Evolutionary conservation across 2,113 vertebrate species (phyloP).

Genomic region (Thunnus thynnus): DNA sequence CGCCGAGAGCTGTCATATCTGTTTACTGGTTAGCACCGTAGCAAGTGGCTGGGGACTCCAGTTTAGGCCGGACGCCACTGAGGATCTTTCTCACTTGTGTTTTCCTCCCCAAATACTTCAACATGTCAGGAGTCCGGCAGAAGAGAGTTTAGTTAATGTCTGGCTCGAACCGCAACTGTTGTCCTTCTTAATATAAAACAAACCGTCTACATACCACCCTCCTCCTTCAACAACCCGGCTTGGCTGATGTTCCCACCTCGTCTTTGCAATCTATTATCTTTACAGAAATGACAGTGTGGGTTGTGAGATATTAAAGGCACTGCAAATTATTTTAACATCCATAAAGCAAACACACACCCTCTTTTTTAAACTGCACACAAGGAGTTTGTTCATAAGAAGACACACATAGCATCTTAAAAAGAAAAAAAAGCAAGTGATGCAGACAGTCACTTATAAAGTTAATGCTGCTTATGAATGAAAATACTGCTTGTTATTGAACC

Average conservation of each 20-base stretch:
- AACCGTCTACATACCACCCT: not conserved
- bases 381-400: not conserved
- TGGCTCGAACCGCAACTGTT: not conserved
- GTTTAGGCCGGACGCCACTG: slow-evolving; percentile 31
- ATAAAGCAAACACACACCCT: not conserved
- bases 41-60: slow-evolving; percentile 23
- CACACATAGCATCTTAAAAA: too few species aligned
- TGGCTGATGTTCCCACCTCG: too few species aligned
- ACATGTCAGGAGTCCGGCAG: not conserved
- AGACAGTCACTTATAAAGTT: too few species aligned
- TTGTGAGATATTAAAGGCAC: slow-evolving; percentile 11
- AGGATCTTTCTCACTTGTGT: slow-evolving; percentile 37
- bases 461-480: not conserved
- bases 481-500: too few species aligned
- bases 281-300: not conserved
- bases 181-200: not conserved
- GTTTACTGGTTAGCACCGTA: slow-evolving; percentile 60
- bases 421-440: too few species aligned
- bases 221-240: too few species aligned
- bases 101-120: slow-evolving; percentile 41
- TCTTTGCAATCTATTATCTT: not conserved
- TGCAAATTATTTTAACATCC: not conserved
- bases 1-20: slow-evolving; percentile 66
- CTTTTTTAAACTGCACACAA: not conserved
- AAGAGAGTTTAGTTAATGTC: slow-evolving; percentile 13